A percentile compares a stretch with the other conserved stretches of the same genome.
phyloP scores from a whole-genome alignment of 1,140 invertebrate genomes.

The Lepeophtheirus salmonis region DNA sequence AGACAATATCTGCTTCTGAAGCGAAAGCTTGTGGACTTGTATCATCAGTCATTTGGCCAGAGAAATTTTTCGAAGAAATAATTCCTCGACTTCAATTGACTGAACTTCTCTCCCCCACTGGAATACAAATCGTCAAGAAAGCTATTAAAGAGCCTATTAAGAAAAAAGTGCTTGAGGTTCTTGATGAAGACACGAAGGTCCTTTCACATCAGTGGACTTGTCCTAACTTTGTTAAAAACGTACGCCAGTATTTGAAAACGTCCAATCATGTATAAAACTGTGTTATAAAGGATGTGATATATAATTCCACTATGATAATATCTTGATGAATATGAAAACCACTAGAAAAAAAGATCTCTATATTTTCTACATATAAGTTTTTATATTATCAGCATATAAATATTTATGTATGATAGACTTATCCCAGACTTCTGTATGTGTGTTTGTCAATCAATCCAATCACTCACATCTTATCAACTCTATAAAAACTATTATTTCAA shows the following conservation, averaged over 20 bases:
- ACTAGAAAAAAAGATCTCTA: too few species aligned
- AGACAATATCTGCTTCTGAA: conserved; percentile 45
- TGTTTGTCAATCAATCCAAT: too few species aligned
- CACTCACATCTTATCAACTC: too few species aligned
- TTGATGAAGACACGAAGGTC: conserved; percentile 12
- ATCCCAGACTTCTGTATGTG: too few species aligned
- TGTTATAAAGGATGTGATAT: not conserved
- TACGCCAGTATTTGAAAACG: conserved; percentile 12
- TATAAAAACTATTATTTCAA: too few species aligned
- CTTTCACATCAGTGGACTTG: not conserved
- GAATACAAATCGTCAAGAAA: not conserved
- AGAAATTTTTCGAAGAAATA: conserved; percentile 43
- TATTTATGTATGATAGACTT: too few species aligned
- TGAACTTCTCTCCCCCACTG: conserved; percentile 22
- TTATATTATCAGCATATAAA: too few species aligned
- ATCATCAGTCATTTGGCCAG: conserved; percentile 46
- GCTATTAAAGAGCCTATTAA: not conserved
- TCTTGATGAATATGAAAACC: too few species aligned
- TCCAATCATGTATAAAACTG: conserved; percentile 21
- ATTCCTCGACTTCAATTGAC: conserved; percentile 39
- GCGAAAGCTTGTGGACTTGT: conserved; percentile 46
- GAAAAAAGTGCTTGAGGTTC: not conserved
- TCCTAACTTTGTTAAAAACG: not conserved
- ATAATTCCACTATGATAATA: too few species aligned
- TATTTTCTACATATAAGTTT: too few species aligned